Base-by-base conservation (phyloP, 2,888 invertebrate genomes). In the Macropis europaea region DNA sequence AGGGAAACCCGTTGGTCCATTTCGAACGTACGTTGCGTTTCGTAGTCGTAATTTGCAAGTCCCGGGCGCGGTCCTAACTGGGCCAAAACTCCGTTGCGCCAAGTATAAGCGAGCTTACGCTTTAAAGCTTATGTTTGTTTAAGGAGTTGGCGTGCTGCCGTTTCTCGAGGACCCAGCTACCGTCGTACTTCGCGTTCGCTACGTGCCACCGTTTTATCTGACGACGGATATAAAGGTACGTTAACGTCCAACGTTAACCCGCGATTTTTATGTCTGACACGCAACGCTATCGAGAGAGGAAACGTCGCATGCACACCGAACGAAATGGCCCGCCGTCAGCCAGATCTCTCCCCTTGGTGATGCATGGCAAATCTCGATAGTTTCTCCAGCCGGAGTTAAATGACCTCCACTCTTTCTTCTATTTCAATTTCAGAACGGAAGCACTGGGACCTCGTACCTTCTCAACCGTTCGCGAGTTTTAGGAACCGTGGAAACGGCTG, bases 41-140 rank as follows among this genome's bases (percentile, higher is more conserved):
- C 83, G 67, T 71, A 79, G 66, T 77, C 79, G 82, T 83, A 85
- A 85, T 86, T 87, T 84, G 83, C 82, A 82, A 86, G 84, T 84
- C 81, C 47, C 78, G 70, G 72, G 73, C 77, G 61, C 59, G 72
- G 61, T 60, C 50, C 64, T 75, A 79, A 79, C 79, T 79, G 67
- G 79, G 82, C 79, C 79, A 78, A 66, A 79, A 74, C 72, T 81
- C 62, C 70, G 64, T 75, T 53, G 71, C 74, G 62, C 82, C 77
- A 77, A 79, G 82, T 84, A 83, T 83, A 82, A 82, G 79, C 82
- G 77, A 70, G 83, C 78, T 84, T 83, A 81, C 79, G 77, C 74
- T 73, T 79, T 71, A 82, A 82, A 80, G 84, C 83, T 86, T 84
- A 82, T 84, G 84, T 82, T 85, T 86, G 80, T 82, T 82, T 81